Evolutionary conservation across 2,113 vertebrate genomes (phyloP).

Genomic region (Atlantisia rogersi): DNA sequence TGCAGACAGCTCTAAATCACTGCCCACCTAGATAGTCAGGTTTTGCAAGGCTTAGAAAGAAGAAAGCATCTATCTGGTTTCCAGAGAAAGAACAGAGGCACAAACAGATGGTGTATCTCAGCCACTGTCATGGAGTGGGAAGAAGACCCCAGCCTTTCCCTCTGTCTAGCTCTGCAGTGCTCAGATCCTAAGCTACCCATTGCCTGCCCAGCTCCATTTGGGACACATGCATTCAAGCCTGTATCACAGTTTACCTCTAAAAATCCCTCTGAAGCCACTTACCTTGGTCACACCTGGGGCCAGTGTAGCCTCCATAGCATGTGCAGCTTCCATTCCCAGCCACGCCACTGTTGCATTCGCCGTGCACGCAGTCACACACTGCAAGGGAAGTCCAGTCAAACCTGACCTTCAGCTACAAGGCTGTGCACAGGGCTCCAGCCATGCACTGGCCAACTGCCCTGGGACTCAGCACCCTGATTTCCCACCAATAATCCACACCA

Average conservation of each 20-base stretch:
- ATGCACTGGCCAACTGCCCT: neutral
- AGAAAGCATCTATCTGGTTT: neutral
- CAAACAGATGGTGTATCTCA: neutral
- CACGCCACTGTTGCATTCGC: slow-evolving; percentile 81
- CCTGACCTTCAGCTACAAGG: neutral
- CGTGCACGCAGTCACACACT: slow-evolving; percentile 88
- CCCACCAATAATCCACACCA: neutral
- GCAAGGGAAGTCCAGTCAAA: slow-evolving; percentile 8
- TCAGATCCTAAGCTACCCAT: neutral
- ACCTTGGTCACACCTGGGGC: slow-evolving; percentile 88
- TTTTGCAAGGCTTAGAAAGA: neutral
- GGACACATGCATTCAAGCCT: neutral
- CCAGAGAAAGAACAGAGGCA: neutral
- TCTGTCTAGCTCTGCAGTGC: neutral
- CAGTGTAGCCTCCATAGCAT: slow-evolving; percentile 89
- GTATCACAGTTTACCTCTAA: neutral
- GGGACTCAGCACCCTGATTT: neutral
- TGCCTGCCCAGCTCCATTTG: neutral
- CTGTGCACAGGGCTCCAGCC: neutral
- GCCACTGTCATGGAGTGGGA: neutral
- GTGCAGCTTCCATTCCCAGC: slow-evolving; percentile 84
- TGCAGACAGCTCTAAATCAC: neutral
- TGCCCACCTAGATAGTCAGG: neutral
- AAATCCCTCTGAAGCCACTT: neutral
- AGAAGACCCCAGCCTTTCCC: neutral